Base-by-base conservation (phyloP, 2,888 invertebrate genomes). In the Agriopis leucophaearia region DNA sequence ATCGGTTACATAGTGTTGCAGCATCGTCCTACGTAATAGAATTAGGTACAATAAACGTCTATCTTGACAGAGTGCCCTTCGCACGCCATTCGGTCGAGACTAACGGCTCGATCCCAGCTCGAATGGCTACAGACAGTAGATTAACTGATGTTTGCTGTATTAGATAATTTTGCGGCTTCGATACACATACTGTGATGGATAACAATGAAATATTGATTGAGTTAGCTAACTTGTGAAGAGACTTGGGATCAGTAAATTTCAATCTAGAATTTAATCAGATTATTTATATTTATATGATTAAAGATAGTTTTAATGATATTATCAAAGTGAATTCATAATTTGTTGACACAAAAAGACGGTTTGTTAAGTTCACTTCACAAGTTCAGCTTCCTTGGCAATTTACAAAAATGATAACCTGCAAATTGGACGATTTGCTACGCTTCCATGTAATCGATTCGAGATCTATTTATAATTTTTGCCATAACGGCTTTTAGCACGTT, bases 11-110 rank as follows among this genome's bases (percentile, higher is more conserved):
- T 48, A 18, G 12, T 48, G 0, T 27, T 38, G 4, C 62, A 47
- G 16, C 47, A 47, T 47, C 12, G 27, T 9, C 50, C 18, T 51
- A 48, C 47, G 57, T 57, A 69, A 64, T 61, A 61, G 64, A 64
- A 59, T 65, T 61, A 64, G 72, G 72, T 77, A 75, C 73, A 71
- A 73, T 75, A 74, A 74, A 75, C 72, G 76, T 77, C 74, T 77
- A 75, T 79, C 79, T 79, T 84, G 80, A 78, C 83, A 78, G 81
- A 83, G 81, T 81, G 81, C 77, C 80, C 80, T 83, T 80, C 74
- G 75, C 77, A 76, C 76, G 76, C 76, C 71, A 57, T 55, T 59
- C 56, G 64, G 70, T 71, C 70, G 71, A 74, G 72, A 76, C 72
- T 72, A 69, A 74, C 75, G 74, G 76, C 66, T 73, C 77, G 70